Evolutionary conservation across 2,113 vertebrate genomes (phyloP).

Genomic region (Neopipo cinnamomea): DNA sequence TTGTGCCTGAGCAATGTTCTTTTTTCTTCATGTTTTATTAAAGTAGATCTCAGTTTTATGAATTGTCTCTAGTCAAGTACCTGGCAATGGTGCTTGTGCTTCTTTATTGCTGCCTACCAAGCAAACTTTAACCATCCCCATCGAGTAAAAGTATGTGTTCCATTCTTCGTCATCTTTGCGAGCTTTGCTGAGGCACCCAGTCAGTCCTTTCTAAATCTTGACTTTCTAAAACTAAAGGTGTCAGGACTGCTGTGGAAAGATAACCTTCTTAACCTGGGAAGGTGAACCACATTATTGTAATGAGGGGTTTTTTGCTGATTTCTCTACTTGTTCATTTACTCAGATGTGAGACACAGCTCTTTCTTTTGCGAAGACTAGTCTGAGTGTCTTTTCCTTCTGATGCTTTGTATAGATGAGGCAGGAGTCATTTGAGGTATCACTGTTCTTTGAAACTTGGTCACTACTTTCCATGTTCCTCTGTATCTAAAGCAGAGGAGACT

Average conservation of each 20-base stretch:
- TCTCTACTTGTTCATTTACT: background rate
- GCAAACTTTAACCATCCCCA: background rate
- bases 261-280: background rate
- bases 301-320: fast-evolving
- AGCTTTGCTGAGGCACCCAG: background rate
- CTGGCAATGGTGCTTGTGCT: background rate
- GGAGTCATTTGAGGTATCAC: background rate
- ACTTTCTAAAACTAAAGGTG: background rate
- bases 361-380: background rate
- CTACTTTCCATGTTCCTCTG: background rate
- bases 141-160: background rate
- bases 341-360: background rate
- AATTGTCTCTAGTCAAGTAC: background rate
- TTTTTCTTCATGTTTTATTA: background rate
- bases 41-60: background rate
- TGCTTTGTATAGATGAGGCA: background rate
- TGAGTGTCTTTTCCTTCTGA: background rate
- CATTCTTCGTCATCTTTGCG: background rate
- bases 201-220: background rate
- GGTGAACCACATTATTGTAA: background rate
- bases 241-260: background rate
- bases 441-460: background rate
- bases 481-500: background rate
- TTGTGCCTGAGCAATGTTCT: background rate
- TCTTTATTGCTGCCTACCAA: background rate